These are phyloP conservation scores for Lampropteryx suffumata DNA, from an alignment of 2,888 invertebrate genomes.

Conservation along the genomic window DNA sequence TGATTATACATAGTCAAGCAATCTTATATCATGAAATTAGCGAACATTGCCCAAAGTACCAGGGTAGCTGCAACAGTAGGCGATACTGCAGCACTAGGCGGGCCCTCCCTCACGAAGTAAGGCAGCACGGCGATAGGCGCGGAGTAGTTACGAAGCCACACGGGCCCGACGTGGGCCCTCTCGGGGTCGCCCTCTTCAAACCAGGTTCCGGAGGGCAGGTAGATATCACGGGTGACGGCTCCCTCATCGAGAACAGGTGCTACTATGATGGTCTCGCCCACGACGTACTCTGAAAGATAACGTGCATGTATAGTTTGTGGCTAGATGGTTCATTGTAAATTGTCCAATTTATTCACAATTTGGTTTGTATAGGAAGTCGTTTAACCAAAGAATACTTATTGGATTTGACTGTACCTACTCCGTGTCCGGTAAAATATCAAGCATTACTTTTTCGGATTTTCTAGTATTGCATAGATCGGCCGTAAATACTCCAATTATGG, in stretches of 20 bases:
- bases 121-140: slow-evolving; percentile 88
- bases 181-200: slow-evolving; percentile 81
- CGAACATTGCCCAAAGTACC: slow-evolving; percentile 45
- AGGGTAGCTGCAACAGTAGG: slow-evolving; percentile 40
- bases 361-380: too few species aligned
- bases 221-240: slow-evolving; percentile 85
- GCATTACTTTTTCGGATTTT: too few species aligned
- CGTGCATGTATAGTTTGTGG: too few species aligned
- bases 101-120: slow-evolving; percentile 79
- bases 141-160: slow-evolving; percentile 84
- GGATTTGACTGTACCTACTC: too few species aligned
- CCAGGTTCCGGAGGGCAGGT: slow-evolving; percentile 90
- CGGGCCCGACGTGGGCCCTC: slow-evolving; percentile 79
- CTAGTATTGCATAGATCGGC: too few species aligned
- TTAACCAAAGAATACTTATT: too few species aligned
- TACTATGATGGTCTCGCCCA: slow-evolving; percentile 89
- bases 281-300: slow-evolving; percentile 87
- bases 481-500: too few species aligned
- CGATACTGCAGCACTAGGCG: slow-evolving; percentile 36
- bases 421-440: too few species aligned
- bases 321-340: too few species aligned
- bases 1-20: too few species aligned
- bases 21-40: too few species aligned
- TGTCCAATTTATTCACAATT: too few species aligned
- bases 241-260: slow-evolving; percentile 89